Conservation (phyloP, 2,113 vertebrate genomes). For the Neogobius melanostomus region DNA sequence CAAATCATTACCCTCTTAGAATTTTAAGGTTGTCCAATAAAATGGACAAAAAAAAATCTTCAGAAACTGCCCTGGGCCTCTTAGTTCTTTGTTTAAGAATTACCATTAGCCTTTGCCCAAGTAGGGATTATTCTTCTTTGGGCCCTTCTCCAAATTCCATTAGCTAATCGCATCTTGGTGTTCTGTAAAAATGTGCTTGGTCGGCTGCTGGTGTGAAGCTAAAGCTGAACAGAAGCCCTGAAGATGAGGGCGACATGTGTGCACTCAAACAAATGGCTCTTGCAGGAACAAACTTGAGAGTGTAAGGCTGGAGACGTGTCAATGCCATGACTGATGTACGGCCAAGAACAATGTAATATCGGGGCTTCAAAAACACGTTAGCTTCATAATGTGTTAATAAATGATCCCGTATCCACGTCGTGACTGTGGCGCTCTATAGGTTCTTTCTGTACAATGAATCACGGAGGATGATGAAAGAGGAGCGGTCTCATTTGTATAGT, state of each 20-base stretch:
- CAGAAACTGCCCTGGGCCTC: no score
- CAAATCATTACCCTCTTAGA: no score
- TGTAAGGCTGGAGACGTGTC: conserved; percentile 27
- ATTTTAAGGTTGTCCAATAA: no score
- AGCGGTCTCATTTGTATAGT: conserved; percentile 27
- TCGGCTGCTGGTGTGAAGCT: conserved; percentile 11
- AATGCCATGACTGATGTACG: conserved; percentile 32
- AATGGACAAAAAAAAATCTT: no score
- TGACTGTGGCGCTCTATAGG: conserved; percentile 22
- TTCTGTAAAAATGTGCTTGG: background rate
- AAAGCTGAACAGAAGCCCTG: conserved; percentile 46
- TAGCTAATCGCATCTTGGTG: background rate
- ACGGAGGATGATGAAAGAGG: conserved; percentile 30
- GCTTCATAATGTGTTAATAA: conserved; percentile 48
- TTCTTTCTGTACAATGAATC: conserved; percentile 26
- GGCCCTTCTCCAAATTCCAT: background rate
- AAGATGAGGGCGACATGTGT: conserved; percentile 52
- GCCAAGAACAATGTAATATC: conserved; percentile 41
- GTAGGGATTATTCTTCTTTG: background rate
- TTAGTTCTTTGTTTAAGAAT: no score
- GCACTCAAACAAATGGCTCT: conserved; percentile 40
- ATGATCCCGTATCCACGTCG: conserved; percentile 20
- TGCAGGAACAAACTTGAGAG: conserved; percentile 38
- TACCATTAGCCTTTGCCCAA: no score
- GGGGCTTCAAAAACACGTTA: conserved; percentile 24